Base-by-base conservation (phyloP, 2,888 invertebrate genomes). In the Ophion costatus region DNA sequence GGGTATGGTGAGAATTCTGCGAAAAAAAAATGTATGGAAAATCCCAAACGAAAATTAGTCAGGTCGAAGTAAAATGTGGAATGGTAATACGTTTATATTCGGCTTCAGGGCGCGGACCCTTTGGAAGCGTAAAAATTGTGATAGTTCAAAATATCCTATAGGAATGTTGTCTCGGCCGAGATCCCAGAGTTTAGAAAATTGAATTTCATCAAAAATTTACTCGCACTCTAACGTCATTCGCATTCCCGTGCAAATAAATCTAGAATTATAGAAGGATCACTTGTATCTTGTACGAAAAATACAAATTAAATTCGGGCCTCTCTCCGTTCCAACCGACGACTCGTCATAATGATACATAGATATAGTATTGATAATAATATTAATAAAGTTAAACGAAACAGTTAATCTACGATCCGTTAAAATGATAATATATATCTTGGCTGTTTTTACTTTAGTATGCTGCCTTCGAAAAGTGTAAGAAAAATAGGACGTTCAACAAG, bases 381-480 rank as follows among this genome's bases (percentile, higher is more conserved):
- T 17, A 57, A 78, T 63, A 33, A 76, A 76, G 42, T n/a, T 83
- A 57, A n/a, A 75, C 64, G 64, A 75, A 56, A 63, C 66, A 73
- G 22, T 64, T 63, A 66, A 80, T 59, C 80, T 80, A 33, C 67
- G 63, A 73, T 66, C 56, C 71, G 77, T 67, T 67, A 71, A 76
- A 81, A 51, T 56, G 66, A 78, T 22, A 78, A 45, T 51, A 29
- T 63, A 64, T 81, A 84, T 81, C 63, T 74, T 74, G 81, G 81
- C 84, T 69, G 66, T 77, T 80, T 84, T 59, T 69, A 83, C 76
- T 80, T 73, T 80, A 67, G 64, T 75, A 71, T 45, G 76, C 83
- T 76, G 76, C 70, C 83, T 76, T 59, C 66, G 76, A 59, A 71
- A 66, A n/a, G 75, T 57, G 63, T 69, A 63, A 77, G 17, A 70